A percentile compares a stretch with the other conserved stretches of the same genome.
phyloP scores from a whole-genome alignment of 2,888 invertebrate genomes.

The Synanthedon formicaeformis region DNA sequence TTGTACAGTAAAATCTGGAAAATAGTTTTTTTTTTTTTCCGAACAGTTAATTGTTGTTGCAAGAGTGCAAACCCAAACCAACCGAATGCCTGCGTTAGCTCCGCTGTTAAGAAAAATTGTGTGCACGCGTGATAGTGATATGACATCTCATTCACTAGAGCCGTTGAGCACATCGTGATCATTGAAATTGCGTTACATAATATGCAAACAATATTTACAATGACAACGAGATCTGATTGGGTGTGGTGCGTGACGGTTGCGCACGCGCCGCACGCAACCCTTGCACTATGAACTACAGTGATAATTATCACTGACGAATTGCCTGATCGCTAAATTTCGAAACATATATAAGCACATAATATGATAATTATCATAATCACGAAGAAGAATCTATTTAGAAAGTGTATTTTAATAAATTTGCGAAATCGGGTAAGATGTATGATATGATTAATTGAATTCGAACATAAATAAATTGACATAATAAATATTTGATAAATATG shows the following conservation, averaged over 20 bases:
- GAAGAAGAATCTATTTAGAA: too few relatives aligned
- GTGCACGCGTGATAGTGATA: background rate
- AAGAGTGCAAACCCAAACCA: too few relatives aligned
- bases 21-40: too few relatives aligned
- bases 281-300: constrained; percentile 23
- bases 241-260: constrained; percentile 23
- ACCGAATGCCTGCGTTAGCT: too few relatives aligned
- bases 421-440: too few relatives aligned
- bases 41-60: too few relatives aligned
- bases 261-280: constrained; percentile 32
- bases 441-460: too few relatives aligned
- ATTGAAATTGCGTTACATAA: constrained; percentile 1
- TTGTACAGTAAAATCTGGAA: too few relatives aligned
- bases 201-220: background rate
- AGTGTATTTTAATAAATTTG: too few relatives aligned
- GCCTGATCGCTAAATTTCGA: background rate
- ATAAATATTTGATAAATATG: too few relatives aligned
- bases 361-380: too few relatives aligned
- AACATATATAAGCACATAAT: background rate
- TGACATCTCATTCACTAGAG: background rate
- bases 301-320: constrained; percentile 1
- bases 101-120: background rate
- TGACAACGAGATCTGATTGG: constrained; percentile 8
- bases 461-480: too few relatives aligned
- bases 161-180: background rate